Conservation (phyloP, 2,113 vertebrate species). For the Salminus brasiliensis region DNA sequence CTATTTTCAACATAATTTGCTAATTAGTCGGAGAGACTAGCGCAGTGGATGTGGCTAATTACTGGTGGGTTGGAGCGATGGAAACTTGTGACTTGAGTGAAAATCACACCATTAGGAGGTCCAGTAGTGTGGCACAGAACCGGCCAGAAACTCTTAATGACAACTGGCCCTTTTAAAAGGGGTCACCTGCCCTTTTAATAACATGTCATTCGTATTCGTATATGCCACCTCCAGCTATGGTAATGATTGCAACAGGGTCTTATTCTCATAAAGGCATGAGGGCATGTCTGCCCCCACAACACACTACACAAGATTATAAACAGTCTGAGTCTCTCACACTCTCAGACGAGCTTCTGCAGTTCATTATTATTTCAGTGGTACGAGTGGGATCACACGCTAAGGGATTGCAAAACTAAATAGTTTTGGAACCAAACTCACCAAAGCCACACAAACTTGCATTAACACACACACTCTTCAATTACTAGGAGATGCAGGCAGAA, state of each 20-base stretch:
- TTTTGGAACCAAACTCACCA: no score
- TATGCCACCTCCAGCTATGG: neutral
- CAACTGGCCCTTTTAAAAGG: constrained; percentile 22
- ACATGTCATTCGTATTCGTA: neutral
- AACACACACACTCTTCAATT: no score
- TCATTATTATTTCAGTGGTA: no score
- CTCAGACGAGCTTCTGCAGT: no score
- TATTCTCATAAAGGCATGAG: neutral
- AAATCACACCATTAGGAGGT: constrained; percentile 89
- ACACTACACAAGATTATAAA: no score
- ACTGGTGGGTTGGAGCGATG: constrained; percentile 82
- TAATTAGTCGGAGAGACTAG: constrained; percentile 93
- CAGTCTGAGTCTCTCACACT: no score
- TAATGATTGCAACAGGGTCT: neutral
- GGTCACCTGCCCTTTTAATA: neutral
- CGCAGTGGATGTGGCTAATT: constrained; percentile 91
- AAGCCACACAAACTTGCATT: no score
- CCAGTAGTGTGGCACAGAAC: constrained; percentile 44
- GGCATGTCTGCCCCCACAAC: no score
- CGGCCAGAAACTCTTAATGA: constrained; percentile 51
- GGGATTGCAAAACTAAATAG: no score
- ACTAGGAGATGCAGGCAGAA: no score
- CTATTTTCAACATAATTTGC: constrained; percentile 99
- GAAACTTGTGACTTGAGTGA: constrained; percentile 90
- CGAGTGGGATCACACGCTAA: no score